A percentile compares a stretch with the other conserved stretches of the same genome.
Conservation (phyloP, 2,888 invertebrate species). For the Iselma pallidipennis region DNA sequence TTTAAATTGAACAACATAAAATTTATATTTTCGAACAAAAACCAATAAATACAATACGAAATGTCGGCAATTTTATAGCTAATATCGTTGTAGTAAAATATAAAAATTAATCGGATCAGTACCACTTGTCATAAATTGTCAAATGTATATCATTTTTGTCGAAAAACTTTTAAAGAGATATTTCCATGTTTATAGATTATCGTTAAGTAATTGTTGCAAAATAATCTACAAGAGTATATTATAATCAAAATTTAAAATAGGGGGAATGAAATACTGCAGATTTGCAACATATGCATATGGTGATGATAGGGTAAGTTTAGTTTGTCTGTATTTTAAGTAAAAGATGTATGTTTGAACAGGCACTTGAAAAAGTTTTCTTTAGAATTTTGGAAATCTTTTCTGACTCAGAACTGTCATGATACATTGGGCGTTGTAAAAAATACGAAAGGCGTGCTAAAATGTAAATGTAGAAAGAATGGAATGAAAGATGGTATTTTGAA, state of each 20-base stretch:
- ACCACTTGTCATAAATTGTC: neutral
- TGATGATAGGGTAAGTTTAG: no score
- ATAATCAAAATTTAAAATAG: neutral
- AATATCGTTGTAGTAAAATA: neutral
- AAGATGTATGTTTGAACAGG: slow-evolving; percentile 5
- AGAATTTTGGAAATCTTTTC: slow-evolving; percentile 31
- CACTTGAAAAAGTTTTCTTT: slow-evolving; percentile 19
- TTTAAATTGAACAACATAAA: neutral
- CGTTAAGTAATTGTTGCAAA: slow-evolving; percentile 7
- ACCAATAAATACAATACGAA: neutral
- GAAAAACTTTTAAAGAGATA: neutral
- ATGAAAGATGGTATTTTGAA: slow-evolving; percentile 56
- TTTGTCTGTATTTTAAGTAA: neutral
- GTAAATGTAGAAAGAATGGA: slow-evolving; percentile 54
- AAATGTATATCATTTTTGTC: neutral
- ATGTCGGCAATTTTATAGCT: neutral
- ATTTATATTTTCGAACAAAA: neutral
- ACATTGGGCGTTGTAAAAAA: slow-evolving; percentile 30
- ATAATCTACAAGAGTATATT: slow-evolving; percentile 2
- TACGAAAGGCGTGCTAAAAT: slow-evolving; percentile 45
- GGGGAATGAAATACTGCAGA: neutral
- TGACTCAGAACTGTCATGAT: slow-evolving; percentile 32
- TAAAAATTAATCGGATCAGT: neutral
- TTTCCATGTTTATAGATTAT: neutral
- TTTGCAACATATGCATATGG: neutral